Percentiles rank a stretch among this genome's conserved stretches.
Evolutionary conservation across 2,888 invertebrate species (phyloP).

Genomic region (Tromatobia lineatoria): DNA sequence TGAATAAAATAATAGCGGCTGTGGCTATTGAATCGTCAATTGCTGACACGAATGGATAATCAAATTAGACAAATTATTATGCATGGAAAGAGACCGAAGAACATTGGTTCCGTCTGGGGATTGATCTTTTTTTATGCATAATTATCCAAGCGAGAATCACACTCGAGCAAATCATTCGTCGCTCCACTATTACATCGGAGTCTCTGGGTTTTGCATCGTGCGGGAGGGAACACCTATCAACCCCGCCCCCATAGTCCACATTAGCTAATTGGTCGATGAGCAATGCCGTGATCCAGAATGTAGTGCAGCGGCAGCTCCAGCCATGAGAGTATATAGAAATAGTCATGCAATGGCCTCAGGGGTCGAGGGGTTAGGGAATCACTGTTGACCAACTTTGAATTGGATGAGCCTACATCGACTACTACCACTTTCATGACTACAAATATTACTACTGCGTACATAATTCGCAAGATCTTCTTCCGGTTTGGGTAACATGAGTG

Average conservation of each 20-base stretch:
- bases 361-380: conserved; percentile 64
- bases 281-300: conserved; percentile 48
- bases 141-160: conserved; percentile 42
- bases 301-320: conserved; percentile 32
- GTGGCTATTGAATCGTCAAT: not conserved
- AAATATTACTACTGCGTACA: conserved; percentile 50
- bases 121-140: conserved; percentile 24
- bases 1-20: not conserved
- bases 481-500: conserved; percentile 40
- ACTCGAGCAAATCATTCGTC: conserved; percentile 44
- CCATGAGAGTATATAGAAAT: conserved; percentile 39
- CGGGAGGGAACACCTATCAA: conserved; percentile 40
- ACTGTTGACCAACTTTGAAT: conserved; percentile 70
- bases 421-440: conserved; percentile 50
- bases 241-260: conserved; percentile 61
- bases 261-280: conserved; percentile 73
- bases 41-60: not conserved
- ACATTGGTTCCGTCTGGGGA: conserved; percentile 38
- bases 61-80: conserved; percentile 22
- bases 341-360: conserved; percentile 37
- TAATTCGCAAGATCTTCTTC: conserved; percentile 21
- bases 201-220: conserved; percentile 58
- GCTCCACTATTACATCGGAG: conserved; percentile 43
- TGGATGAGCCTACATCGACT: conserved; percentile 66
- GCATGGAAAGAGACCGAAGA: conserved; percentile 30